Base-by-base conservation (phyloP, 2,113 vertebrate species). In the Notarius quadriscutis region DNA sequence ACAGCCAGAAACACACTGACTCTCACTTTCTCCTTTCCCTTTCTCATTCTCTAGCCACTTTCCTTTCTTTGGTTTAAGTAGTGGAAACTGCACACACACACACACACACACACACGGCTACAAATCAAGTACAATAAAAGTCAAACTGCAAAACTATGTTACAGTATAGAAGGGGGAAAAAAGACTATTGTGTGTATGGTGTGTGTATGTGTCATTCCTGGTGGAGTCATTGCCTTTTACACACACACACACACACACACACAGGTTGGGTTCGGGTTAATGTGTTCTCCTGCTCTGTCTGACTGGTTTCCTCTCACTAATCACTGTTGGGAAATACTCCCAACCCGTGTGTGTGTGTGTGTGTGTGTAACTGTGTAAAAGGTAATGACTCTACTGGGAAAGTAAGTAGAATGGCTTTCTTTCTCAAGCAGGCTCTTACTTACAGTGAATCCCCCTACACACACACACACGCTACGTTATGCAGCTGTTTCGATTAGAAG, bases 261-360 rank as follows among this genome's bases (percentile, higher is more conserved):
- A 80, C 5, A n/a, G 71, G 74, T 81, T 80, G 53, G 71, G 55
- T 60, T 84, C 72, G 84, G 72, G 84, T 85, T 78, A 85, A 85
- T 85, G 84, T 63, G 72, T 85, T 85, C 84, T 85, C 84, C 84
- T 85, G 84, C 84, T 85, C 84, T 85, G 84, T 85, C 84, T 85
- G 84, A 85, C 84, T 75, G 71, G 84, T 85, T 85, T 85, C 84
- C 84, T 85, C 72, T 85, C 71, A 75, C 72, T 85, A 85, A 85
- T 85, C 84, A 85, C 84, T 77, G 72, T 77, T 85, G 84, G 84
- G 84, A 60, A 85, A 85, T 77, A 63, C 15, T 48, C 30, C 69
- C 51, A 79, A 65, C 53, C 60, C 62, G 84, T 78, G 72, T 34
- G 75, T 86, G 58, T 77, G 84, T 85, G 84, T 85, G 14, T 62